Percentiles rank a stretch among this genome's conserved stretches.
These are phyloP conservation scores for Acanthisitta chloris DNA, from an alignment of 2,113 vertebrate species.

Conservation along the genomic window DNA sequence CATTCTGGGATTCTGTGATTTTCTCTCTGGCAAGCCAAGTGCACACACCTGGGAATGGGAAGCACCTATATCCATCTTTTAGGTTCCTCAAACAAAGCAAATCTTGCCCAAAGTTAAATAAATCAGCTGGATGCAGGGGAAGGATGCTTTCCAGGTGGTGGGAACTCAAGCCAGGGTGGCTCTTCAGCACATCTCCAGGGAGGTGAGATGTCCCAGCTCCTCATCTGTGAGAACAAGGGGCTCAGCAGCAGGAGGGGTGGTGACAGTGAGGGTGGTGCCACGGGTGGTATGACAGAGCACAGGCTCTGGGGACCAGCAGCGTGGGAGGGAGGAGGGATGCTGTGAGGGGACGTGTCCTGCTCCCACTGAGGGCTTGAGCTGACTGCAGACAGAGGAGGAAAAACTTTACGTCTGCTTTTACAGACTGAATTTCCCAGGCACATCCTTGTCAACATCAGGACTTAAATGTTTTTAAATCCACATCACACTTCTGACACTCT, in stretches of 20 bases:
- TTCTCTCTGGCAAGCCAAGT: background rate
- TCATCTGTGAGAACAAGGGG: background rate
- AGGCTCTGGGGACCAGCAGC: accelerated
- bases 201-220: background rate
- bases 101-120: background rate
- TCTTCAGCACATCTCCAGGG: background rate
- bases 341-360: background rate
- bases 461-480: background rate
- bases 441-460: background rate
- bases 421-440: background rate
- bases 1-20: background rate
- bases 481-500: background rate
- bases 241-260: background rate
- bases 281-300: background rate
- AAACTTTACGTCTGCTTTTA: background rate
- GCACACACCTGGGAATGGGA: background rate
- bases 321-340: background rate
- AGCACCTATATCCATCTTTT: accelerated
- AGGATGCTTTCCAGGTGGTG: background rate
- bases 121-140: background rate
- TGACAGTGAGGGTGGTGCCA: background rate
- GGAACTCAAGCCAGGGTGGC: background rate
- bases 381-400: background rate
- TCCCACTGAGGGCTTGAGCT: too few species aligned
- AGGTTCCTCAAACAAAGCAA: accelerated